Evolutionary conservation across 2,888 invertebrate species (phyloP).

Genomic region (Elysia crispata): DNA sequence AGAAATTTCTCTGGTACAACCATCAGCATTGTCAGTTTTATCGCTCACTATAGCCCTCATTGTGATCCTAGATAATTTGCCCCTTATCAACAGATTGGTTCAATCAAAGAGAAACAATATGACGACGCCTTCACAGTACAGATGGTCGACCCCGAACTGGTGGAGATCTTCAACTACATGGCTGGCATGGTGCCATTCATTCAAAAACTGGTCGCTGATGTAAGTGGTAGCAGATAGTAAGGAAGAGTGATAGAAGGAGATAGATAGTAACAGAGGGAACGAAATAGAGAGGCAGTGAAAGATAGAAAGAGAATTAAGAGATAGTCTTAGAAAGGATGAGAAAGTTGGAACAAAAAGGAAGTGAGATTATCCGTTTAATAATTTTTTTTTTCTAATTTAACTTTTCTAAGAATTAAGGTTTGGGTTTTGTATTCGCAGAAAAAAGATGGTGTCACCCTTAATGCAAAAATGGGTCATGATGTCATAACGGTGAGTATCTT

Average conservation of each 20-base stretch:
- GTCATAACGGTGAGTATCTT: constrained; percentile 60
- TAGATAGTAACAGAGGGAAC: neutral
- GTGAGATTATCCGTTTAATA: no score
- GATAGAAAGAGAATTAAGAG: no score
- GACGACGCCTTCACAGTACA: constrained; percentile 77
- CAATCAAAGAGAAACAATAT: constrained; percentile 75
- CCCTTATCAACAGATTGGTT: constrained; percentile 61
- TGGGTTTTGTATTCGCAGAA: constrained; percentile 58
- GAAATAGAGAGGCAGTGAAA: neutral
- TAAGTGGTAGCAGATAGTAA: constrained; percentile 52
- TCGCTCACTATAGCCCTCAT: no score
- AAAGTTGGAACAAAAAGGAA: no score
- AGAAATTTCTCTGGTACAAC: no score
- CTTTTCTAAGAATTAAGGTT: neutral
- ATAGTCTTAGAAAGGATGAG: no score
- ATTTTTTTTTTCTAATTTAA: no score
- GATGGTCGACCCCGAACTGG: constrained; percentile 64
- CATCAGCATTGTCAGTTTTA: no score
- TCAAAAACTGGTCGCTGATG: constrained; percentile 74
- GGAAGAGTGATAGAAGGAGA: neutral
- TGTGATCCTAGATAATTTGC: no score
- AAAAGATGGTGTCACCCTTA: constrained; percentile 64
- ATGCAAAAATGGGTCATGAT: constrained; percentile 69
- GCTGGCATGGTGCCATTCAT: constrained; percentile 76
- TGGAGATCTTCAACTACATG: constrained; percentile 73